Percentiles rank a stretch among this genome's conserved stretches.
Conservation (phyloP, 2,888 invertebrate species). For the Sinohyriopsis cumingii region DNA sequence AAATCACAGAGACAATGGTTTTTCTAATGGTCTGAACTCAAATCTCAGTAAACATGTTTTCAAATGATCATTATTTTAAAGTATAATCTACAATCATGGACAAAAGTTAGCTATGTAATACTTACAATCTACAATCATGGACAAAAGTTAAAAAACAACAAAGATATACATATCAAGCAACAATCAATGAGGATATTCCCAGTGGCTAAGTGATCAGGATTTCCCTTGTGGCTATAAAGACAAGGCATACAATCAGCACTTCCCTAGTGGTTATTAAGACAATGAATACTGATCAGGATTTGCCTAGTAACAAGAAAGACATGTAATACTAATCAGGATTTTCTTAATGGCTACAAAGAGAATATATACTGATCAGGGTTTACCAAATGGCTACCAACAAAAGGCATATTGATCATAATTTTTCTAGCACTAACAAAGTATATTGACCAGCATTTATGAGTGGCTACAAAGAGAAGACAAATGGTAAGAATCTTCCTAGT, state of each 20-base stretch:
- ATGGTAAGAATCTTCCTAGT: no score
- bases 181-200: conserved; percentile 1
- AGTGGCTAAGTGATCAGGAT: not conserved
- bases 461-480: not conserved
- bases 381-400: no score
- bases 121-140: no score
- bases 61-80: no score
- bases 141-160: no score
- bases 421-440: not conserved
- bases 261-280: conserved; percentile 85
- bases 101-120: no score
- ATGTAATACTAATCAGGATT: conserved; percentile 95
- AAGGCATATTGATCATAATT: not conserved
- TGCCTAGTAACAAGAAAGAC: conserved; percentile 71
- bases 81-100: no score
- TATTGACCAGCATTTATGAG: not conserved
- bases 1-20: no score
- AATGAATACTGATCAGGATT: conserved; percentile 13
- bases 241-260: conserved; percentile 72
- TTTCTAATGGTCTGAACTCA: no score
- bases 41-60: no score
- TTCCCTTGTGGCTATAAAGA: no score
- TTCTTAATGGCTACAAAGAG: conserved; percentile 86
- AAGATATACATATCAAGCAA: conserved; percentile 72
- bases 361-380: not conserved